phyloP scores from a whole-genome alignment of 2,797 vertebrate genomes.

The Halcyon smyrnensis region DNA sequence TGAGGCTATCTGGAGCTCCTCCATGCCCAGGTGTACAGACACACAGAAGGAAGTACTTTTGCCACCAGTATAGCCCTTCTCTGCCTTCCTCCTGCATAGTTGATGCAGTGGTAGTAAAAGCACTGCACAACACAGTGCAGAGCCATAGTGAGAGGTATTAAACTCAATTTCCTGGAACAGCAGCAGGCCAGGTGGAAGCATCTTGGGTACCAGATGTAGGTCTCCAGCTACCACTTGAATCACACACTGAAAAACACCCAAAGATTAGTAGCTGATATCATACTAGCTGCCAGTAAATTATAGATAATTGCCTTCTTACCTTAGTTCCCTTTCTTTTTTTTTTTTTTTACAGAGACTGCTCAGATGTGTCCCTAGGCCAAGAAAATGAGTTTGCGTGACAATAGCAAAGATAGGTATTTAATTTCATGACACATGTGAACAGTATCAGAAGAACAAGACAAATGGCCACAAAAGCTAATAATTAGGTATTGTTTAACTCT shows the following conservation, averaged over 20 bases:
- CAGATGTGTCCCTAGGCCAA: background rate
- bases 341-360: background rate
- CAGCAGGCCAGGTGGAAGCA: background rate
- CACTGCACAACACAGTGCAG: background rate
- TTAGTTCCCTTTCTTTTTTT: background rate
- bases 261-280: background rate
- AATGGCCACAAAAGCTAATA: background rate
- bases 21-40: background rate
- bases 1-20: background rate
- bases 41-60: background rate
- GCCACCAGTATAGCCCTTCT: background rate
- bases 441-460: background rate
- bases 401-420: background rate
- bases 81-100: background rate
- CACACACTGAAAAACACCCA: background rate
- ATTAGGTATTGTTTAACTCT: background rate
- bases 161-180: rapidly evolving
- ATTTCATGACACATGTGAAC: background rate
- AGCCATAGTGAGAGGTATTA: background rate
- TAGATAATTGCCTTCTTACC: background rate
- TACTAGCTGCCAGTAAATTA: background rate
- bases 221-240: background rate
- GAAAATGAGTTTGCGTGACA: background rate
- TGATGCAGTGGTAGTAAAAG: background rate
- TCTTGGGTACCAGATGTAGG: background rate